Evolutionary conservation across 1,140 invertebrate species (phyloP), one percentile per base, ranked within the genome.

Genomic region (Cherax destructor): DNA sequence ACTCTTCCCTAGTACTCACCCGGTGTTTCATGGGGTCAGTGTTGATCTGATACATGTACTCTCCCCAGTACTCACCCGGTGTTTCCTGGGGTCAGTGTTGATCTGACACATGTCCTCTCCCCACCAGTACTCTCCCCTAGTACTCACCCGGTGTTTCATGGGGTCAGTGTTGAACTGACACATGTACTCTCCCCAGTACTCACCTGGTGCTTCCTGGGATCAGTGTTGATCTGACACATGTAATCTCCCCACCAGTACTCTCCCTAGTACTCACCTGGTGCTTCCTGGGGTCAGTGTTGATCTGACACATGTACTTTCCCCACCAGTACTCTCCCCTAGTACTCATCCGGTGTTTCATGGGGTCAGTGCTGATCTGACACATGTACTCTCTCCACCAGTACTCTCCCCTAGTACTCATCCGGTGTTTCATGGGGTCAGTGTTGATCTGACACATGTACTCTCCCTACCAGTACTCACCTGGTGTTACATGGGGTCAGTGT

Each of bases 391-490:
- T 13, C 78, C 13, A 21, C 50, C 78, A 93, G 95, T 97, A 97
- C 95, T 97, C 30, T 41, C 97, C 97, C 10, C 56, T 16, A 16
- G 52, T 80, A 93, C 95, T 96, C 94, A 98, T 97, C 96, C 98
- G 97, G 95, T 97, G 97, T 95, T 97, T 97, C 97, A 99, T 98
- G 65, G 97, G 97, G 92, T n/a, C 97, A 1, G 98, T 98, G 95
- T 99, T 99, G 94, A 99, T 98, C 95, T 99, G 98, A 94, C 98
- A 99, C 97, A 98, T 98, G 95, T 99, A 99, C 47, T 97, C 96
- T 3, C 98, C 3, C 4, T n/a, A 4, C 9, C n/a, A 56, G 0
- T 86, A 59, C 56, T 59, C 16, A 98, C 97, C 96, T 98, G 97
- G 95, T 97, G 97, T 95, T 97, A 97, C 97, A 99, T 98, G 65